Base-by-base conservation (phyloP, 2,888 invertebrate genomes). In the Phaedon cochleariae region DNA sequence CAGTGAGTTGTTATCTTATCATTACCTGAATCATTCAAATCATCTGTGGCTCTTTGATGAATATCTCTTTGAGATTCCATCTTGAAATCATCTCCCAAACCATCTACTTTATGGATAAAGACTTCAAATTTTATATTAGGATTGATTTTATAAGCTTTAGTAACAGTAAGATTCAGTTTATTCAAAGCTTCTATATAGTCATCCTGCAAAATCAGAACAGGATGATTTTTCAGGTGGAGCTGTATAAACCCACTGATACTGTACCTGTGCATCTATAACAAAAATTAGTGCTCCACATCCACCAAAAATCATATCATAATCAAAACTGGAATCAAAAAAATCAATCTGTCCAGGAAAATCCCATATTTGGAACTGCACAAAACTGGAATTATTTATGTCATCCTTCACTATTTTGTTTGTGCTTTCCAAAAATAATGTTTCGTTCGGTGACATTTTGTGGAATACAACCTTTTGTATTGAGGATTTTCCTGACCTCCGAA, bases 381-480 rank as follows among this genome's bases (percentile, higher is more conserved):
- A 99, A 78, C 98, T 93, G 52, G 92, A 92, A 84, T 97, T 97
- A 77, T 96, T 96, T 69, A 99, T 96, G 81, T 98, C 97, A 85
- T 99, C 98, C 85, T 97, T 98, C 2, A 97, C 95, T 74, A 99
- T 96, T 88, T 98, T 97, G 83, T 96, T 97, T 55, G 98, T 99
- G 72, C 97, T 97, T 84, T 99, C 99, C 71, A 99, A 86, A 82
- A 99, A 99, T 60, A 99, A 86, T 0, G 99, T 99, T 85, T 99
- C 99, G 85, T 98, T 99, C 1, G 99, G 99, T 1, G 98, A 97
- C 96, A 99, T 99, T 86, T 99, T 99, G 84, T 99, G 98, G 83
- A 99, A 99, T n/a, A 99, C 99, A 3, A 99, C 99, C 87, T 99
- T 98, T 82, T 98, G 97, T 79, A 99, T 99, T 0, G 98, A 99